A percentile compares a stretch with the other conserved stretches of the same genome.
Evolutionary conservation across 2,888 invertebrate species (phyloP).

Genomic region (Podabrus alpinus): DNA sequence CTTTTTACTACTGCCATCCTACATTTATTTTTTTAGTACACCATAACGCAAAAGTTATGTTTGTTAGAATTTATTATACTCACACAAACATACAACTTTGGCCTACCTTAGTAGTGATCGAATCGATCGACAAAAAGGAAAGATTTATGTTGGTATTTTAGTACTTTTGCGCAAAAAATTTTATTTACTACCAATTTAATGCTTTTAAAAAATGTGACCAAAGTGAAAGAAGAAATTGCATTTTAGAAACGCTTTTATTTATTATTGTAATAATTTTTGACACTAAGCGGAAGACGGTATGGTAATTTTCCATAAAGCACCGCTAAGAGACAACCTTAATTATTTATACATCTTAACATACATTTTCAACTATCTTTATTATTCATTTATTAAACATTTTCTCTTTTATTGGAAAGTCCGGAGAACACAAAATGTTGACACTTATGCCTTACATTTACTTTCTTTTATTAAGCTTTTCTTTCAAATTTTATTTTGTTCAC

Average conservation of each 20-base stretch:
- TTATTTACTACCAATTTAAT: neutral
- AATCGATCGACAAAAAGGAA: neutral
- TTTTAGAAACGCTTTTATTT: neutral
- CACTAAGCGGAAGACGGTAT: neutral
- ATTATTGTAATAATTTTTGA: neutral
- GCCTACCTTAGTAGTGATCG: neutral
- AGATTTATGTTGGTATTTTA: constrained; percentile 1
- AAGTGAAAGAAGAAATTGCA: neutral
- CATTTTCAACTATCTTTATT: neutral
- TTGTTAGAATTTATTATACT: constrained; percentile 25
- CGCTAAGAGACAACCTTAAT: neutral
- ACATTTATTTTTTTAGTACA: constrained; percentile 16
- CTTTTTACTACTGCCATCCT: constrained; percentile 15
- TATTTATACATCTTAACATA: neutral
- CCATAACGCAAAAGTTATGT: constrained; percentile 24
- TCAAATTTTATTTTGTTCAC: neutral
- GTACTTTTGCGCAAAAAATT: neutral
- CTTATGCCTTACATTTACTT: neutral
- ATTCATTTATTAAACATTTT: neutral
- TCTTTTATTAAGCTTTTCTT: neutral
- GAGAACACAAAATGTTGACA: neutral
- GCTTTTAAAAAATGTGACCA: neutral
- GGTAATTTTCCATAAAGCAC: neutral
- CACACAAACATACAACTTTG: constrained; percentile 17
- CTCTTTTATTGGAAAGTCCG: neutral